Conservation (phyloP, 2,113 vertebrate species). For the Eurypyga helias region DNA sequence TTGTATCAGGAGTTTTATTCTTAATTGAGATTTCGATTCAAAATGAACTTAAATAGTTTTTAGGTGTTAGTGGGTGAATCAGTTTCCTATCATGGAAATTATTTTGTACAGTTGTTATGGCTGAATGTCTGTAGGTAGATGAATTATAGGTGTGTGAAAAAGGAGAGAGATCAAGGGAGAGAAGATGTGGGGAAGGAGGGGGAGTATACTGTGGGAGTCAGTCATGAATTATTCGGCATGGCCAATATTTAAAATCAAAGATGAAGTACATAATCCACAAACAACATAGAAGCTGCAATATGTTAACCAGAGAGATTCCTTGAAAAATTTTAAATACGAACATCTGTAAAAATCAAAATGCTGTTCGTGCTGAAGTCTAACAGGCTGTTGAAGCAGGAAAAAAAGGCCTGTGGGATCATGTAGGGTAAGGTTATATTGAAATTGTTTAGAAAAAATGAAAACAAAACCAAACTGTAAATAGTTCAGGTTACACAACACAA, state of each 20-base stretch:
- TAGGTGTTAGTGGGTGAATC: background rate
- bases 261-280: background rate
- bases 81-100: background rate
- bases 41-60: background rate
- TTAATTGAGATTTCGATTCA: background rate
- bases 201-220: background rate
- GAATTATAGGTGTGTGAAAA: background rate
- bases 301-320: background rate
- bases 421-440: background rate
- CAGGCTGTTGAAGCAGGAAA: background rate
- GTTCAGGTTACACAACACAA: background rate
- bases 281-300: background rate
- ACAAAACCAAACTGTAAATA: background rate
- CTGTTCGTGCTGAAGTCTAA: background rate
- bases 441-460: background rate
- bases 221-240: background rate
- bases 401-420: background rate
- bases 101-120: background rate
- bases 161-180: background rate
- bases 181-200: background rate
- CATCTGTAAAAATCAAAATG: background rate
- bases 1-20: no score
- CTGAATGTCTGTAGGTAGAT: background rate
- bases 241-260: background rate
- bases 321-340: background rate